Conservation (phyloP, 2,113 vertebrate genomes). For the Limanda limanda region DNA sequence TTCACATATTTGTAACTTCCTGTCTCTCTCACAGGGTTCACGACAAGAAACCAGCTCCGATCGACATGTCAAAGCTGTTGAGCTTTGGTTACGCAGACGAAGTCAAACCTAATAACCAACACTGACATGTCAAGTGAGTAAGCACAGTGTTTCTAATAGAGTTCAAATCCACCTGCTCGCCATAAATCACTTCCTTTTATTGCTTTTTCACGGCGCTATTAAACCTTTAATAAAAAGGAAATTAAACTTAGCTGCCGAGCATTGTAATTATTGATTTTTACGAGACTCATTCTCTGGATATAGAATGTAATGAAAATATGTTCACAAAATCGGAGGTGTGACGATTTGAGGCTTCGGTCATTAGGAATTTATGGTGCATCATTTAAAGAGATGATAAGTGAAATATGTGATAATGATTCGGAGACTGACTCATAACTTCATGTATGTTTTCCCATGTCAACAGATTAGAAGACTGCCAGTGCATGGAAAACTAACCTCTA, state of each 20-base stretch:
- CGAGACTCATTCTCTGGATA: background rate
- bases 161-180: background rate
- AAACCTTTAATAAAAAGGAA: slow-evolving; percentile 18
- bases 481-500: slow-evolving; percentile 2
- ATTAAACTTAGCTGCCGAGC: slow-evolving; percentile 19
- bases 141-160: background rate
- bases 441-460: slow-evolving; percentile 31
- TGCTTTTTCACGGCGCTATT: slow-evolving; percentile 12
- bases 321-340: slow-evolving; percentile 6
- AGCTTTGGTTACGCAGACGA: slow-evolving; percentile 80
- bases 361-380: slow-evolving; percentile 19
- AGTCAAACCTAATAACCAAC: slow-evolving; percentile 26
- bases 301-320: slow-evolving; percentile 3
- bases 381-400: background rate
- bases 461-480: slow-evolving; percentile 54
- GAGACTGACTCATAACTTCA: slow-evolving; percentile 20
- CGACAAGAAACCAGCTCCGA: slow-evolving; percentile 73
- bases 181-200: slow-evolving; percentile 1
- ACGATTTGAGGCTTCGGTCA: slow-evolving; percentile 10
- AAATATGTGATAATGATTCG: too few species aligned
- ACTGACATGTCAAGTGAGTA: slow-evolving; percentile 58
- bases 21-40: slow-evolving; percentile 48
- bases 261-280: slow-evolving; percentile 35
- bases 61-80: slow-evolving; percentile 81
- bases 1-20: background rate